These are phyloP conservation scores for Etheostoma spectabile DNA, from an alignment of 2,113 vertebrate species.

Conservation along the genomic window DNA sequence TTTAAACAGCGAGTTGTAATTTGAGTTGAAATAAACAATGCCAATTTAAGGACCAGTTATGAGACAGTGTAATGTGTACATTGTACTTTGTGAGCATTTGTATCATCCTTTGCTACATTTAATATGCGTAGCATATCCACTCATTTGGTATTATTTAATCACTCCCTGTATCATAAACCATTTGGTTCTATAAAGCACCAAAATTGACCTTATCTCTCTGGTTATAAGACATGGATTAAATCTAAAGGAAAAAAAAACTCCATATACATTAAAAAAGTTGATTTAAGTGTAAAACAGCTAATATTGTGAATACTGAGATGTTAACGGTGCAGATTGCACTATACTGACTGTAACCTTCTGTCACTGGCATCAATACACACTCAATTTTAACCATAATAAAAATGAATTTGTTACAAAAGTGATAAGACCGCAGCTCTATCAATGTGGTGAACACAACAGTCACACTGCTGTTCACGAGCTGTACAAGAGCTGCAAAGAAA, in stretches of 20 bases:
- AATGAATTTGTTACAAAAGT: too few relatives aligned
- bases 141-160: not conserved
- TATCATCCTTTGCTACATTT: not conserved
- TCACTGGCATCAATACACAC: not conserved
- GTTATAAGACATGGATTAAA: not conserved
- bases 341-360: not conserved
- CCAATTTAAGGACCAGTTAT: not conserved
- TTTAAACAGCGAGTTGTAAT: not conserved
- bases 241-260: not conserved
- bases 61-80: not conserved
- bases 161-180: not conserved
- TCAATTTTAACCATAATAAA: not conserved
- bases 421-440: not conserved
- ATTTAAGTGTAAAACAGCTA: not conserved
- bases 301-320: not conserved
- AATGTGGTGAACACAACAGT: not conserved
- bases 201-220: not conserved
- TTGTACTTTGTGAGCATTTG: not conserved
- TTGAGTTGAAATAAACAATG: not conserved
- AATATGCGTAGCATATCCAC: not conserved
- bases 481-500: not conserved
- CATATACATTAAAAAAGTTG: not conserved
- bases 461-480: not conserved
- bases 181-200: not conserved
- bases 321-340: not conserved